phyloP scores from a whole-genome alignment of 2,113 vertebrate genomes.

The Tangachromis dhanisi region DNA sequence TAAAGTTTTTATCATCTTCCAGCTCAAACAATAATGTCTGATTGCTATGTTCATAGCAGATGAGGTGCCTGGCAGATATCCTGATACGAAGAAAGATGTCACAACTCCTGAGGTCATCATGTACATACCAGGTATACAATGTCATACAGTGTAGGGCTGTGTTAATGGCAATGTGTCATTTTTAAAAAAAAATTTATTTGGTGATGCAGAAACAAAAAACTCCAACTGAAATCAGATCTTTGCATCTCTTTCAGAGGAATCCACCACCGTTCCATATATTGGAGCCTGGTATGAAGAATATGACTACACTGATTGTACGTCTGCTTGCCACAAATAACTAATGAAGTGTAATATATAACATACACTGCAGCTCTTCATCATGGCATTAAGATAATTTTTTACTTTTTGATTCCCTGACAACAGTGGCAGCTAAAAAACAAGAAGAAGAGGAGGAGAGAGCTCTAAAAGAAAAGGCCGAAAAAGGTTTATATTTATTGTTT shows the following conservation, averaged over 20 bases:
- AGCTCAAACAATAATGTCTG: background rate
- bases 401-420: background rate
- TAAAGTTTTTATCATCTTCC: background rate
- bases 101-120: constrained; percentile 55
- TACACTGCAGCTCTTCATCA: background rate
- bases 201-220: background rate
- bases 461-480: constrained; percentile 68
- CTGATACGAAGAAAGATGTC: background rate
- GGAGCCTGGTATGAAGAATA: constrained; percentile 74
- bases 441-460: constrained; percentile 67
- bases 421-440: constrained; percentile 66
- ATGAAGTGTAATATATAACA: background rate
- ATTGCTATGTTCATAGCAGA: constrained; percentile 1
- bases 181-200: rapidly evolving
- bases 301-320: constrained; percentile 71
- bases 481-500: constrained; percentile 29
- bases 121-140: constrained; percentile 66
- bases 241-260: constrained; percentile 56
- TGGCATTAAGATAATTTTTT: background rate
- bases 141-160: background rate
- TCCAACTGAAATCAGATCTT: background rate
- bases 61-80: background rate
- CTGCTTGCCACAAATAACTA: background rate
- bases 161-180: background rate
- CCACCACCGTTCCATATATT: constrained; percentile 5